Evolutionary conservation across 2,888 invertebrate genomes (phyloP), one percentile per base, ranked within the genome.

Genomic region (Oxytorus armatus): DNA sequence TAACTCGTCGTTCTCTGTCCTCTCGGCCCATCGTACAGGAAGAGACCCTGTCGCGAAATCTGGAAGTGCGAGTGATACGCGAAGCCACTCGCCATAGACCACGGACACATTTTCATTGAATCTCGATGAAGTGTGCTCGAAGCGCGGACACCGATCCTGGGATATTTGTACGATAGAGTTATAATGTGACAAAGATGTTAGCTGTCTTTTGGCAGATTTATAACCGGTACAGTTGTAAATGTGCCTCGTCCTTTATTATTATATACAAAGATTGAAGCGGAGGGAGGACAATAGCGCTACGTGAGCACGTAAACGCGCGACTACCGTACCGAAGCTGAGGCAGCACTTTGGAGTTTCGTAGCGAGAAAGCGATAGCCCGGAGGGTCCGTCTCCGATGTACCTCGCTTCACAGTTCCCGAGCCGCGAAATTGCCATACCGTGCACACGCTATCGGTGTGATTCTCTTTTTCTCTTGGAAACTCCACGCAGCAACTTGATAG

Each of bases 281-380:
- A 21, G 7, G 10, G 59, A 59, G 39, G 23, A 59, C 59, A 59
- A 59, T 73, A 78, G 51, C 70, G 77, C 77, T 59, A 49, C 29
- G 57, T 36, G 65, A 65, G 63, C 63, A 21, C 72, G 59, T 65
- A 36, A 57, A 25, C 25, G 57, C 55, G 16, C 44, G 21, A 51
- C 14, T 51, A 49, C 65, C 23, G 36, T 14, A 39, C 42, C 63
- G 55, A 51, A 75, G 79, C 75, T 79, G 79, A 79, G 74, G 42
- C 65, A 75, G 75, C 75, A 65, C 66, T 75, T 29, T 75, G 44
- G 51, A 74, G 75, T 59, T 70, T 75, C 75, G 59, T 44, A 44
- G 44, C 36, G 65, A 65, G 70, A 57, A 57, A 79, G 39, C 72
- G 49, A 59, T 53, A 61, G 59, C 47, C 55, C 57, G 29, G 39